phyloP scores from a whole-genome alignment of 2,888 invertebrate species.

The Operophtera brumata region DNA sequence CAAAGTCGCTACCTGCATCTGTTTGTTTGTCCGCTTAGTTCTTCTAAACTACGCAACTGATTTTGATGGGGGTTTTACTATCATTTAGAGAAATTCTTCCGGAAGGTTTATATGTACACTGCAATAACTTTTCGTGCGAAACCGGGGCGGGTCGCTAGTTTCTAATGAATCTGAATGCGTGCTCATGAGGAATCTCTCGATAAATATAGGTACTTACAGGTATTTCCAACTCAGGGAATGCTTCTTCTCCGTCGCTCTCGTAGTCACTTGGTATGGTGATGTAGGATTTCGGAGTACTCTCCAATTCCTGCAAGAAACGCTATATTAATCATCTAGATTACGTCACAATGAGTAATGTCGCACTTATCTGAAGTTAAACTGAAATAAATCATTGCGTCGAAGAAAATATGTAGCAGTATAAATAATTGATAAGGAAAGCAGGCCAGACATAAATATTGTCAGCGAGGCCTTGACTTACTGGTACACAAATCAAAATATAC shows the following conservation, averaged over 20 bases:
- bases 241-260: constrained; percentile 76
- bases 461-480: constrained; percentile 47
- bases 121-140: too few relatives aligned
- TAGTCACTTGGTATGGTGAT: constrained; percentile 61
- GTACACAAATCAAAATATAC: background rate
- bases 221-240: constrained; percentile 69
- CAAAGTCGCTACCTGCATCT: too few relatives aligned
- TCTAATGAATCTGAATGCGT: too few relatives aligned
- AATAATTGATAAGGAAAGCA: constrained; percentile 46
- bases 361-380: background rate
- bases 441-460: constrained; percentile 37
- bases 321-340: background rate
- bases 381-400: constrained; percentile 6
- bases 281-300: constrained; percentile 56
- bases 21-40: too few relatives aligned
- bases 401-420: constrained; percentile 30
- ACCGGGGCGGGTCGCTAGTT: too few relatives aligned
- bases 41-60: too few relatives aligned
- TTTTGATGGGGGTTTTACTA: too few relatives aligned
- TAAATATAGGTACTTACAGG: constrained; percentile 57
- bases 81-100: too few relatives aligned
- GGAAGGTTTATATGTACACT: too few relatives aligned
- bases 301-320: constrained; percentile 55
- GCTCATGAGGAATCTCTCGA: too few relatives aligned
- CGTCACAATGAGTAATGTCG: background rate